Evolutionary conservation across 2,113 vertebrate species (phyloP).

Genomic region (Myrmecophaga tridactyla): DNA sequence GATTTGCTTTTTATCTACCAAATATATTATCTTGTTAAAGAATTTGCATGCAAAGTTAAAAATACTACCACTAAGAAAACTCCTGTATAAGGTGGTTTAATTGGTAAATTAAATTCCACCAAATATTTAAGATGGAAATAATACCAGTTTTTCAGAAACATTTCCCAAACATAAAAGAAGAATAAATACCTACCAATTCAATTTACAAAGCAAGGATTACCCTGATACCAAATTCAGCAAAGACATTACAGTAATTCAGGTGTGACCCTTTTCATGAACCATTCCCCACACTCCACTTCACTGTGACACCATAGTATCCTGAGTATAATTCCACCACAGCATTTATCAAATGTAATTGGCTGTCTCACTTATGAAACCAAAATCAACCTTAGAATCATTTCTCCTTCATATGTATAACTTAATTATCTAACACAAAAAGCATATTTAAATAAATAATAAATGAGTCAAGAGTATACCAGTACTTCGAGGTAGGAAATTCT

Average conservation of each 20-base stretch:
- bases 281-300: no score
- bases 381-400: not conserved
- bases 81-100: not conserved
- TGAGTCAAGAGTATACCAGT: not conserved
- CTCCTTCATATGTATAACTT: not conserved
- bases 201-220: not conserved
- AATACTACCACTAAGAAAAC: not conserved
- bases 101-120: not conserved
- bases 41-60: not conserved
- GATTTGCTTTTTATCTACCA: not conserved
- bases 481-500: not conserved
- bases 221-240: not conserved
- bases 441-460: not conserved
- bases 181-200: not conserved
- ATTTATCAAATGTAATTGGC: not conserved
- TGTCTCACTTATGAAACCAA: not conserved
- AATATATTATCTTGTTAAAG: not conserved
- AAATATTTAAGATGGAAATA: not conserved
- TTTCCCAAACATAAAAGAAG: not conserved
- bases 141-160: not conserved
- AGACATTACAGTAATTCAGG: not conserved
- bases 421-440: not conserved
- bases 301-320: not conserved
- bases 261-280: not conserved
- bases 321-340: not conserved